phyloP scores from a whole-genome alignment of 2,888 invertebrate genomes.

The Latheticus oryzae region DNA sequence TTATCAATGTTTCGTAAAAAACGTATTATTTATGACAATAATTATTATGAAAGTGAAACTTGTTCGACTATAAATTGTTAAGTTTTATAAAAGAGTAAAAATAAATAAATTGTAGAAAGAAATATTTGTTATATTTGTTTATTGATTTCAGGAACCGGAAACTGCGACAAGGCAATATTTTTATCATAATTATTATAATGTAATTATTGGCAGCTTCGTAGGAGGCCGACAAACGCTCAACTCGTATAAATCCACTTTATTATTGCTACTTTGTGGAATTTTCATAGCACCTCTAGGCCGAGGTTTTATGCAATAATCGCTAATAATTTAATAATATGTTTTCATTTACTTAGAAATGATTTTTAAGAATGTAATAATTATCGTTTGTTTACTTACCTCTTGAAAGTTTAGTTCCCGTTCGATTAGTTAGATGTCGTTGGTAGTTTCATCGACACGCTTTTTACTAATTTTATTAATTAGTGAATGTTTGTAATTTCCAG shows the following conservation, averaged over 20 bases:
- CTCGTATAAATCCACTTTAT: constrained; percentile 6
- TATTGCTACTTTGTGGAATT: constrained; percentile 32
- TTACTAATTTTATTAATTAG: constrained; percentile 23
- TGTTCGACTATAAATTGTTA: constrained; percentile 44
- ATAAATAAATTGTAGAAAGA: constrained; percentile 36
- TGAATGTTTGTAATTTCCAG: too few species aligned
- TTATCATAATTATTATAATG: too few species aligned
- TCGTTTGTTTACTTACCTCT: constrained; percentile 26
- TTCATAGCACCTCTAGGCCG: constrained; percentile 27
- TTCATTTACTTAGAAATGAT: constrained; percentile 17
- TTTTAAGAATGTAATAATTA: constrained; percentile 22
- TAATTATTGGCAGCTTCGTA: too few species aligned
- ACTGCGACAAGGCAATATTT: constrained; percentile 11
- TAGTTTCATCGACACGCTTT: constrained; percentile 34
- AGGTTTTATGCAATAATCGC: constrained; percentile 21
- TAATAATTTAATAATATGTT: constrained; percentile 35
- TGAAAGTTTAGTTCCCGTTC: constrained; percentile 22
- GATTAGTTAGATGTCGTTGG: constrained; percentile 27
- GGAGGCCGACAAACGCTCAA: constrained; percentile 9
- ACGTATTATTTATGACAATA: constrained; percentile 45
- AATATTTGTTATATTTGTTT: constrained; percentile 40
- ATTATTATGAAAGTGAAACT: constrained; percentile 49
- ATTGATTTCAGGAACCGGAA: constrained; percentile 33
- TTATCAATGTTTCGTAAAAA: constrained; percentile 39
- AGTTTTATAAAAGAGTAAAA: constrained; percentile 42